Percentiles rank a stretch among this genome's conserved stretches.
Evolutionary conservation across 2,113 vertebrate species (phyloP).

Genomic region (Perca flavescens): DNA sequence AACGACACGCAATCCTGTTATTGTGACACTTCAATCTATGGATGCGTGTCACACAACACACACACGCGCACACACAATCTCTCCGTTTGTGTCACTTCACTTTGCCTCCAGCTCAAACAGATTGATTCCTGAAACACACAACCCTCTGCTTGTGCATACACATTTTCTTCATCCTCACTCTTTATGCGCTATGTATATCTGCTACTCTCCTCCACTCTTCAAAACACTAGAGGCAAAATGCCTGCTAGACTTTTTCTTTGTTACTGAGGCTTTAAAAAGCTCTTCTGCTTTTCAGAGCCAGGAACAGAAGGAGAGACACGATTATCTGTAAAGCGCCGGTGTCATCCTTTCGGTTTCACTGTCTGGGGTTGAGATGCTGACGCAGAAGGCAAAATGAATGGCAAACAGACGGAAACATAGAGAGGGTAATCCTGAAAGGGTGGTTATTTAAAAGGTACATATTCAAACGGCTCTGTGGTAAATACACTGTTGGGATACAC

Average conservation of each 20-base stretch:
- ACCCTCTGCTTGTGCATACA: background rate
- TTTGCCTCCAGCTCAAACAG: background rate
- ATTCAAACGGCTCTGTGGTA: background rate
- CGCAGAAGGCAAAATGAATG: background rate
- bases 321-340: background rate
- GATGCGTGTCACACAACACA: background rate
- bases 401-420: background rate
- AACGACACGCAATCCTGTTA: constrained; percentile 21
- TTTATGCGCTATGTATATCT: background rate
- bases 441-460: background rate
- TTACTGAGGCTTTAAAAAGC: constrained; percentile 22
- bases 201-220: background rate
- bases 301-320: background rate
- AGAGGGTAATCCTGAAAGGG: background rate
- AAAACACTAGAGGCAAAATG: constrained; percentile 1
- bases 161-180: background rate
- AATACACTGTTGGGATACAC: background rate
- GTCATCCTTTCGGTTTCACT: constrained; percentile 7
- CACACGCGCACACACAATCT: background rate
- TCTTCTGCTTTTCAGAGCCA: background rate
- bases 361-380: background rate
- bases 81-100: background rate
- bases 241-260: constrained; percentile 15
- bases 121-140: constrained; percentile 2
- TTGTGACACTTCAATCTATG: constrained; percentile 39